Evolutionary conservation across 2,888 invertebrate species (phyloP), one percentile per base, ranked within the genome.

Genomic region (Eristalinus aeneus): DNA sequence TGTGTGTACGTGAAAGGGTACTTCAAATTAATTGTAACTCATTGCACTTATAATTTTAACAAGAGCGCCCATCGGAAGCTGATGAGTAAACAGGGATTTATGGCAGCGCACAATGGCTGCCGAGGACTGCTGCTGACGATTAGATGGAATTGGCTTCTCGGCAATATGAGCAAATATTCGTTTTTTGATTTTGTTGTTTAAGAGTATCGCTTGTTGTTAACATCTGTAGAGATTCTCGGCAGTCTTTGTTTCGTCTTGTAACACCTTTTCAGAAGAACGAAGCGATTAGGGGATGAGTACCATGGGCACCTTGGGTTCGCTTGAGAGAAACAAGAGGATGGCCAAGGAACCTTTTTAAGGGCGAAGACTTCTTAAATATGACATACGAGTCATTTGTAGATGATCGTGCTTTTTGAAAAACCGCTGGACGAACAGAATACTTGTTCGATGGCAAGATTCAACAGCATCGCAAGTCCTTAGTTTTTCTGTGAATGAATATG

Each of bases 21-120:
- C 85, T 81, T 81, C 81, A 82, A 84, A 82, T 65, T 78, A 74
- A 86, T 86, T 86, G 86, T 86, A 82, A 86, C 86, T 82, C 86
- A 86, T 86, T 81, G 82, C 86, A 82, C 82, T 86, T 86, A 86
- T 82, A 82, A 86, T 86, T 86, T 71, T 67, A 53, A 86, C 76
- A 71, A 86, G 86, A 86, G 82, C 56, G 32, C 82, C 77, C 74
- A 82, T 81, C 76, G 69, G 77, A 86, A 77, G 86, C 86, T 77
- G 81, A 86, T 82, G 54, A 74, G 77, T 82, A 82, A 82, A 82
- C 82, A 86, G 46, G 73, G 61, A 69, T 74, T 74, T 74, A 46
- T 39, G 20, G 54, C 63, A 34, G 54, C 27, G 68, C 63, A 73
- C 72, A 79, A 75, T 63, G 76, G 76, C 46, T 12, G 75, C 53